phyloP scores from a whole-genome alignment of 2,113 vertebrate genomes.

The Sinocyclocheilus maitianheensis region DNA sequence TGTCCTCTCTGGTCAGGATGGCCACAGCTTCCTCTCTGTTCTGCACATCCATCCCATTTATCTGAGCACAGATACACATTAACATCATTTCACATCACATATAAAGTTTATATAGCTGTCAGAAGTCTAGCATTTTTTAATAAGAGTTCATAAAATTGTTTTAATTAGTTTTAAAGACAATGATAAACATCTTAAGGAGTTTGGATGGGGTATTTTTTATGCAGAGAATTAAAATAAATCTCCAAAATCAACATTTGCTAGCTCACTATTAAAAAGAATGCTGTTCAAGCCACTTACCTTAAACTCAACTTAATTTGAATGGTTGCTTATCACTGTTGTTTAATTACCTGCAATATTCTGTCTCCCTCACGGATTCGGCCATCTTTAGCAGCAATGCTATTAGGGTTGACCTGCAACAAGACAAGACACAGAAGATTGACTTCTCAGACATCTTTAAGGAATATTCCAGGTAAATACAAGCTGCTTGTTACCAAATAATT shows the following conservation, averaged over 20 bases:
- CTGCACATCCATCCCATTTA: conserved; percentile 85
- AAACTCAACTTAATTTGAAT: too few relatives aligned
- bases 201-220: not conserved
- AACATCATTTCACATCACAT: not conserved
- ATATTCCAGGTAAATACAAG: not conserved
- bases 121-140: too few relatives aligned
- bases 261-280: not conserved
- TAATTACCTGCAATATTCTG: conserved; percentile 72
- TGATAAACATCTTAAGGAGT: not conserved
- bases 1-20: conserved; percentile 82
- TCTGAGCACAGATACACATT: conserved; percentile 65
- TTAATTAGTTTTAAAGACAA: too few relatives aligned
- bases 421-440: not conserved
- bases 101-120: too few relatives aligned
- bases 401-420: conserved; percentile 79
- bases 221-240: not conserved
- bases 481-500: not conserved
- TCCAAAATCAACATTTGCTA: not conserved
- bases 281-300: too few relatives aligned
- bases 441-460: not conserved
- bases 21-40: conserved; percentile 83
- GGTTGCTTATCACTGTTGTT: not conserved
- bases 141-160: too few relatives aligned
- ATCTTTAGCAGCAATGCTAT: conserved; percentile 85
- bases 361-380: conserved; percentile 84